These are phyloP conservation scores for Minunthozetes semirufus DNA, from an alignment of 2,888 invertebrate genomes.

Conservation along the genomic window DNA sequence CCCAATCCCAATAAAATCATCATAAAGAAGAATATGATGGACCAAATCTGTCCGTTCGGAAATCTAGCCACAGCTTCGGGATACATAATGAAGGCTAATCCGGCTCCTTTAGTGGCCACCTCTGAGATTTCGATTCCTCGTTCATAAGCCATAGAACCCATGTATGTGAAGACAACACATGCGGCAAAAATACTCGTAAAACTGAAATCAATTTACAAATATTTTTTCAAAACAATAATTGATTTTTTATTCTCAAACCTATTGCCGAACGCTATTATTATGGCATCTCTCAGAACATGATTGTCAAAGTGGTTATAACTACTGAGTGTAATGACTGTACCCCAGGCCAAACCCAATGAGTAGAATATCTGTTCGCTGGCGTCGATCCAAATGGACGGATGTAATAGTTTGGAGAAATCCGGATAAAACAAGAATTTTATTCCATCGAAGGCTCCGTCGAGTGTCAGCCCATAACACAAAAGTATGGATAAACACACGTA, in stretches of 20 bases:
- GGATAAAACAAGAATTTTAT: slow-evolving; percentile 38
- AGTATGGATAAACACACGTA: slow-evolving; percentile 61
- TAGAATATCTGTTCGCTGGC: slow-evolving; percentile 34
- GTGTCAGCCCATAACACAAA: slow-evolving; percentile 32
- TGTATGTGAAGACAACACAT: neutral
- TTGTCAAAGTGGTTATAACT: slow-evolving; percentile 51
- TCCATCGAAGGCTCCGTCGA: slow-evolving; percentile 35
- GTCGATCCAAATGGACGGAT: slow-evolving; percentile 33
- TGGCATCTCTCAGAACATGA: slow-evolving; percentile 42
- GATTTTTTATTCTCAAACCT: neutral
- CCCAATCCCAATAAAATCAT: slow-evolving; percentile 65
- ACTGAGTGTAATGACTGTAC: slow-evolving; percentile 49
- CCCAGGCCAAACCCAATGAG: slow-evolving; percentile 38
- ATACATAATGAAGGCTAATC: slow-evolving; percentile 54
- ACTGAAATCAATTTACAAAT: neutral
- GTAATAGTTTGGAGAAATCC: slow-evolving; percentile 22
- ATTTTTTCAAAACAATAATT: neutral
- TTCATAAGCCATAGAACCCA: slow-evolving; percentile 59
- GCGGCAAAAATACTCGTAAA: slow-evolving; percentile 34
- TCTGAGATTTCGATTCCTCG: slow-evolving; percentile 57
- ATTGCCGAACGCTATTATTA: neutral
- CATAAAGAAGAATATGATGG: slow-evolving; percentile 72
- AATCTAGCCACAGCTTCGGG: slow-evolving; percentile 70
- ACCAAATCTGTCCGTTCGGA: slow-evolving; percentile 72
- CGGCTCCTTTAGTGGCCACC: slow-evolving; percentile 59